phyloP scores from a whole-genome alignment of 2,797 vertebrate genomes.

The Pantherophis vulpinus region DNA sequence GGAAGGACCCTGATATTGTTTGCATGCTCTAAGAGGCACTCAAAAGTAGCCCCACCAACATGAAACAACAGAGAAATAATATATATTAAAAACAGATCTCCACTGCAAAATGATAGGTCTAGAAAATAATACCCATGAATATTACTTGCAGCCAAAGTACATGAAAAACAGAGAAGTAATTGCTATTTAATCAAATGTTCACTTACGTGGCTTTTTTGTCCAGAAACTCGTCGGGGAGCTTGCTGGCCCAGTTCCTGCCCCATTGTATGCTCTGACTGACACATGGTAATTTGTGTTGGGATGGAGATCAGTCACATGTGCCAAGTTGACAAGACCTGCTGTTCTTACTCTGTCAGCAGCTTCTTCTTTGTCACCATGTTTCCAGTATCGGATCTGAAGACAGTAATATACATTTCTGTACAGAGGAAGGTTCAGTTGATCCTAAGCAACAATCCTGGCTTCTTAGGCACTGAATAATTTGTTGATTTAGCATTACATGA shows the following conservation, averaged over 20 bases:
- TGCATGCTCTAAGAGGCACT: neutral
- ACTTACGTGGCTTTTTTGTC: constrained; percentile 90
- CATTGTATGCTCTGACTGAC: constrained; percentile 90
- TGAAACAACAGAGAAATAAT: neutral
- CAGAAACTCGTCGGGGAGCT: constrained; percentile 82
- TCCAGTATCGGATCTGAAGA: constrained; percentile 93
- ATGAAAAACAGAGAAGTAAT: neutral
- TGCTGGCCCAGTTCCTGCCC: constrained; percentile 88
- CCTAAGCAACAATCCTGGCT: neutral
- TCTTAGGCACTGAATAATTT: neutral
- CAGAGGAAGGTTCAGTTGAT: neutral
- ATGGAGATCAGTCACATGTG: constrained; percentile 82
- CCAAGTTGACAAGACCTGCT: constrained; percentile 80
- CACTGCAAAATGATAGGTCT: neutral
- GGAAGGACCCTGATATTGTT: neutral
- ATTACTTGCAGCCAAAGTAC: neutral
- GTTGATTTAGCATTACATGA: neutral
- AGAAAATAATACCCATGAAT: neutral
- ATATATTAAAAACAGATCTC: neutral
- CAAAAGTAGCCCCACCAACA: neutral
- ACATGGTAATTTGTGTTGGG: constrained; percentile 91
- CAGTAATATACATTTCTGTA: neutral
- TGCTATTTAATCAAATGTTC: neutral
- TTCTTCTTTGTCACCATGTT: constrained; percentile 89
- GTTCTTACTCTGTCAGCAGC: constrained; percentile 92